phyloP scores from a whole-genome alignment of 64 coral and sea anemone species.

The Cladopsammia gracilis region DNA sequence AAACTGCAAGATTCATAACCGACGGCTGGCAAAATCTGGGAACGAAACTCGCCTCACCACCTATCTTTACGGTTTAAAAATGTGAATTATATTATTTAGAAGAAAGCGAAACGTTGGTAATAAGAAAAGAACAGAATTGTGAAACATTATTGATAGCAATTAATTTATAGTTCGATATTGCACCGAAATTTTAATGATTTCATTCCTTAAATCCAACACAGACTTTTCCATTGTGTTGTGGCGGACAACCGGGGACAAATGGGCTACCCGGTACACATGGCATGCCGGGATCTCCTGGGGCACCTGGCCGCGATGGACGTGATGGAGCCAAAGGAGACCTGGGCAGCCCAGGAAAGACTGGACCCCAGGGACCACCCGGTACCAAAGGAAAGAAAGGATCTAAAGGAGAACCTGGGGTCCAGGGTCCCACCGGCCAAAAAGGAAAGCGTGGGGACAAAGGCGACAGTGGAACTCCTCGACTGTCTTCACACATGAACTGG shows the following conservation, averaged over 20 bases:
- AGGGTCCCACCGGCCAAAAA: background rate
- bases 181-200: too few relatives aligned
- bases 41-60: too few relatives aligned
- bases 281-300: background rate
- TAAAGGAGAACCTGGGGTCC: background rate
- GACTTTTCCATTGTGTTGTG: background rate
- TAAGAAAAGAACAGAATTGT: too few relatives aligned
- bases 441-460: background rate
- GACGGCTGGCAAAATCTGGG: too few relatives aligned
- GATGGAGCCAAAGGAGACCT: background rate
- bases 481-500: constrained; percentile 8
- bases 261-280: background rate
- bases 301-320: background rate
- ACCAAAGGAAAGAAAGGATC: background rate
- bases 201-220: background rate
- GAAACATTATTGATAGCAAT: too few relatives aligned
- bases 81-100: too few relatives aligned
- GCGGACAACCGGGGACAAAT: background rate
- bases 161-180: too few relatives aligned
- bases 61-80: too few relatives aligned
- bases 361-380: background rate
- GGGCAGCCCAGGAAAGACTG: background rate
- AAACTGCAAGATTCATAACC: too few relatives aligned
- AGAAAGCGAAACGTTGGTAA: too few relatives aligned
- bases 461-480: background rate